Conservation (phyloP, 2,113 vertebrate genomes). For the Saccopteryx leptura region DNA sequence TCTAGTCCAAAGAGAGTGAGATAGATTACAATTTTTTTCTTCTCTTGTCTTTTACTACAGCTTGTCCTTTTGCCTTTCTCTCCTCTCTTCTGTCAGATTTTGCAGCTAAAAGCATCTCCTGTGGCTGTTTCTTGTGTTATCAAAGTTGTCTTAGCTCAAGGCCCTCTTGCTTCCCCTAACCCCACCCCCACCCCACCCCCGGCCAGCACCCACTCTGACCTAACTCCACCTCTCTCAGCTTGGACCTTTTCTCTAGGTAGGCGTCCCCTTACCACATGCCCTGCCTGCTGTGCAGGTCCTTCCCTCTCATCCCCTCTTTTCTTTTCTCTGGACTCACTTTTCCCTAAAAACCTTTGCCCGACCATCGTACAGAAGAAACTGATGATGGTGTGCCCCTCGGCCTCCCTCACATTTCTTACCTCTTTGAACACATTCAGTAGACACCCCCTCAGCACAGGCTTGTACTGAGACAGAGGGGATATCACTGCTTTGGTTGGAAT, state of each 20-base stretch:
- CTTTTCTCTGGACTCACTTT: not conserved
- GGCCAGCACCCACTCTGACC: not conserved
- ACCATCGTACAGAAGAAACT: not conserved
- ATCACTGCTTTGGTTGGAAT: not conserved
- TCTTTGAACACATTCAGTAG: not conserved
- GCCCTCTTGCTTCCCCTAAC: not conserved
- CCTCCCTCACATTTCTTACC: not conserved
- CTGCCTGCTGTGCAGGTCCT: not conserved
- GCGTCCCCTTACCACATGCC: not conserved
- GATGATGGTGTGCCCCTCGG: not conserved
- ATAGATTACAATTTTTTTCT: not conserved
- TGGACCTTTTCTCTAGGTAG: not conserved
- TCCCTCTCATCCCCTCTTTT: not conserved
- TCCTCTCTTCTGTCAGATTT: conserved; percentile 3
- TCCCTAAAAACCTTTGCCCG: not conserved
- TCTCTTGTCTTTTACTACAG: conserved; percentile 29
- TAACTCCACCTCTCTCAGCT: not conserved
- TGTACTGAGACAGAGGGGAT: not conserved
- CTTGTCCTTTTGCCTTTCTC: conserved; percentile 21
- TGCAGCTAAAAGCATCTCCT: not conserved
- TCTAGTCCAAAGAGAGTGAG: conserved; percentile 45
- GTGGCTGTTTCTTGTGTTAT: not conserved
- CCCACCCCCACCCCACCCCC: not conserved
- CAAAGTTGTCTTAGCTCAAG: not conserved
- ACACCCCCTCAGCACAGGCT: not conserved